A percentile compares a stretch with the other conserved stretches of the same genome.
Evolutionary conservation across 2,888 invertebrate genomes (phyloP).

Genomic region (Drosophila sordidapex): DNA sequence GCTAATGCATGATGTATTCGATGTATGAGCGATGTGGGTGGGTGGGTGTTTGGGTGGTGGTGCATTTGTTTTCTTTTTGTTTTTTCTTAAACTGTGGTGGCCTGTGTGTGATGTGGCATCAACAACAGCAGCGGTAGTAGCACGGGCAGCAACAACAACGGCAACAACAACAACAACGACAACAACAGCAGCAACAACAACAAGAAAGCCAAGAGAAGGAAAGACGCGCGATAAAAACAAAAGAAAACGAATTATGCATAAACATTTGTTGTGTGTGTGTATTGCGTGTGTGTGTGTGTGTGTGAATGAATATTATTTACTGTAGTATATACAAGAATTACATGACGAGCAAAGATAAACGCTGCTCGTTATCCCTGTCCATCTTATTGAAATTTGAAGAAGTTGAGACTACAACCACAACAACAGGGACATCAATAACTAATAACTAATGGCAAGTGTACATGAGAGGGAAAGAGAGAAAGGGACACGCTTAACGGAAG

Average conservation of each 20-base stretch:
- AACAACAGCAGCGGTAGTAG: slow-evolving; percentile 41
- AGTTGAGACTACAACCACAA: slow-evolving; percentile 8
- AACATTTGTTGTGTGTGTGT: slow-evolving; percentile 14
- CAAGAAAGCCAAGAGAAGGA: slow-evolving; percentile 26
- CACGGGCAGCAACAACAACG: slow-evolving; percentile 35
- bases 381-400: neutral
- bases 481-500: neutral
- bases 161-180: slow-evolving; percentile 38
- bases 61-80: slow-evolving; percentile 2
- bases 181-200: slow-evolving; percentile 45
- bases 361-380: slow-evolving; percentile 7
- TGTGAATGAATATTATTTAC: neutral
- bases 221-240: slow-evolving; percentile 23
- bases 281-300: slow-evolving; percentile 10
- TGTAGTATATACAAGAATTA: neutral
- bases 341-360: neutral
- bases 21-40: slow-evolving; percentile 6
- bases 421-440: slow-evolving; percentile 19
- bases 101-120: slow-evolving; percentile 9
- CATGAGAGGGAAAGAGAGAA: slow-evolving; percentile 23
- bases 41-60: slow-evolving; percentile 10
- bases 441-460: slow-evolving; percentile 13
- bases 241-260: slow-evolving; percentile 6
- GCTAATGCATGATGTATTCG: neutral
- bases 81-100: neutral